Percentiles rank a stretch among this genome's conserved stretches.
phyloP scores from a whole-genome alignment of 2,797 vertebrate species.

The Epinephelus coioides region DNA sequence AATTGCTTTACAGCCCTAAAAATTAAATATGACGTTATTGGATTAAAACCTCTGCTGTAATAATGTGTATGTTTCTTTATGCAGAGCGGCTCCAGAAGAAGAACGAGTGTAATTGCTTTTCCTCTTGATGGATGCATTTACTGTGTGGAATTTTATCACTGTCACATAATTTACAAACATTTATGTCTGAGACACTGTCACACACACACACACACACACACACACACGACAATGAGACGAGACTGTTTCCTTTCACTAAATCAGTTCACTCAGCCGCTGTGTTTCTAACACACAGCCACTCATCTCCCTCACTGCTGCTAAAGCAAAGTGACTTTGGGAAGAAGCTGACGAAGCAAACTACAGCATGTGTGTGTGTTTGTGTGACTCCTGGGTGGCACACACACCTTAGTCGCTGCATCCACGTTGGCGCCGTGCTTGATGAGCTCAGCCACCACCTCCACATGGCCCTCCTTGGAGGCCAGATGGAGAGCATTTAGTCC shows the following conservation, averaged over 20 bases:
- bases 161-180: slow-evolving; percentile 19
- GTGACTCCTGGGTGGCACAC: slow-evolving; percentile 53
- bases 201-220: not conserved
- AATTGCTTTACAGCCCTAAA: too few species aligned
- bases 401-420: slow-evolving; percentile 97
- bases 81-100: not conserved
- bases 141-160: not conserved
- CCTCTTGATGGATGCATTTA: not conserved
- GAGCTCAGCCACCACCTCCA: slow-evolving; percentile 96
- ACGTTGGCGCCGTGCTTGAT: slow-evolving; percentile 96
- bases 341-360: slow-evolving; percentile 61
- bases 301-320: slow-evolving; percentile 51
- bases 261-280: slow-evolving; percentile 11
- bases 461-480: slow-evolving; percentile 98
- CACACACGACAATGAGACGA: not conserved
- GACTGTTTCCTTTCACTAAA: slow-evolving; percentile 15
- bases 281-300: slow-evolving; percentile 27
- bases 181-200: not conserved
- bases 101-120: slow-evolving; percentile 2
- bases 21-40: too few species aligned
- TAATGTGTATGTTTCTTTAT: too few species aligned
- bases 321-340: slow-evolving; percentile 68
- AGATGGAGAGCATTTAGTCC: slow-evolving; percentile 98
- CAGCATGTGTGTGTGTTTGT: slow-evolving; percentile 6
- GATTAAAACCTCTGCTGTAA: too few species aligned